Evolutionary conservation across 53 echinoderm and acorn worm genomes (phyloP), one percentile per base, ranked within the genome.

Genomic region (Henricia sp.): DNA sequence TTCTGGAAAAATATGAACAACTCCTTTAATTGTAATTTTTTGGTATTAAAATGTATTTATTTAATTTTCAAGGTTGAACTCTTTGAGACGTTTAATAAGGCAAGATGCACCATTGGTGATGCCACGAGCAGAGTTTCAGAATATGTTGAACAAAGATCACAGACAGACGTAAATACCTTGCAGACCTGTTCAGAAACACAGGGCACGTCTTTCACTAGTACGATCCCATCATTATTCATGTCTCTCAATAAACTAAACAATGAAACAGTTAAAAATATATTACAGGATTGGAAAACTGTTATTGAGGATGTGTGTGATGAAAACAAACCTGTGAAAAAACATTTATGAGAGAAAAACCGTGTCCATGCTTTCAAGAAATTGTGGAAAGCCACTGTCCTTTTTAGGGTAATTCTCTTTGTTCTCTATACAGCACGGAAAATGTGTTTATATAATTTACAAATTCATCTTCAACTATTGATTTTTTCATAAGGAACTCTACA

Each of bases 141-240:
- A n/a, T 17, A 17, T 66, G 30, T 48, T 9, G 17, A 14, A 20
- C 9, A 4, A n/a, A 19, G 17, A 71, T 23, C 10, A 9, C 72
- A 1, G 8, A n/a, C 41, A 72, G 27, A 25, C 21, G 48, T 41
- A 36, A 13, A 63, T 75, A 94, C 94, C 89, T 94, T 86, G n/a
- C 32, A 25, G 16, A 92, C 80, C 57, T 91, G 52, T 35, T 71
- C 89, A 5, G 26, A 41, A 56, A 64, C 53, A 25, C 77, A 37
- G 24, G 95, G 95, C 17, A 92, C 92, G 32, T 80, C 80, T 40
- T 64, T 89, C n/a, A 95, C 63, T 4, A 95, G n/a, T 16, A 78
- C 68, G 2, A 89, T 52, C 11, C 95, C 95, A 92, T 87, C 63
- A 2, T 83, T 62, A 89, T 95, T 92, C 63, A 95, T 59, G 80